Evolutionary conservation across 2,113 vertebrate species (phyloP), one percentile per base, ranked within the genome.

Genomic region (Mola mola): DNA sequence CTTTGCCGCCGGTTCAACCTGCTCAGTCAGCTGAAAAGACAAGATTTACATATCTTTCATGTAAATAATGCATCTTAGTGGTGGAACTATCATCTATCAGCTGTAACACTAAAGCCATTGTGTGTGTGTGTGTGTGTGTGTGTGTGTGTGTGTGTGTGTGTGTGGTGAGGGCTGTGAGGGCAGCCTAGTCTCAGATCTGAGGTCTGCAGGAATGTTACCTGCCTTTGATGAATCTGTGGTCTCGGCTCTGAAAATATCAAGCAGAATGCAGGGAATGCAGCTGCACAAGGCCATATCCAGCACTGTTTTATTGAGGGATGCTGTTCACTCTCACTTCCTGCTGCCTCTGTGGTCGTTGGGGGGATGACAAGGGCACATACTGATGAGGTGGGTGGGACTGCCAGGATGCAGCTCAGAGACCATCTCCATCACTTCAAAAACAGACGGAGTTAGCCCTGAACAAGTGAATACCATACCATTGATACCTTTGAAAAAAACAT

Each of bases 221-320:
- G 79, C 81, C 87, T 90, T 91, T 89, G 88, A 89, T 88, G 87
- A 79, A 49, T 66, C 74, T 87, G 85, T 79, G 75, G 73, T 77
- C 82, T 78, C 83, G 37, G 70, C 82, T 81, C 87, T 68, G 79
- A 88, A 85, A 89, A 90, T 89, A 87, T 81, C 82, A 82, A 56
- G 50, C 65, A 86, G 83, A 88, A 88, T 87, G 85, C 88, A 82
- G 83, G 86, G 88, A 91, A 88, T 92, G 82, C 66, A 68, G 81
- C 80, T 90, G 83, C 84, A 78, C 85, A 82, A 68, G 73, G 66
- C 65, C 77, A 74, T 74, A 79, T 70, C 83, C 83, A 71, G 75
- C 71, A 68, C 86, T 90, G 87, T 86, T 91, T 88, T 89, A 88
- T 88, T 87, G 87, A 85, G 83, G 74, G 82, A 91, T 89, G 83